Percentiles rank a stretch among this genome's conserved stretches.
phyloP scores from a whole-genome alignment of 2,113 vertebrate genomes.

The Rhynchopsitta pachyrhyncha region DNA sequence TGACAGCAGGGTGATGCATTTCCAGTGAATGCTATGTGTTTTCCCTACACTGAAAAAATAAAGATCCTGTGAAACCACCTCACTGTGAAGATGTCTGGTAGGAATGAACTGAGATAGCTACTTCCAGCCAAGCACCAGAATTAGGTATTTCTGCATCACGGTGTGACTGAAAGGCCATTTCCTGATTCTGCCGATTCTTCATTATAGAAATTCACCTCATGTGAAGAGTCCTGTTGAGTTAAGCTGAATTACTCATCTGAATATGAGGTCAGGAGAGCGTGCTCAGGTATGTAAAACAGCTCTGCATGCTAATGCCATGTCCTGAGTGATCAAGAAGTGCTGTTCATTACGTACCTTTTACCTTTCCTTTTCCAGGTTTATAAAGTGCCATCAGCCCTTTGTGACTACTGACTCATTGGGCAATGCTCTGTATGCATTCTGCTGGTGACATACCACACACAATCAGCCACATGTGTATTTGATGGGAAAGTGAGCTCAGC shows the following conservation, averaged over 20 bases:
- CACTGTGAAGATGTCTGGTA: not conserved
- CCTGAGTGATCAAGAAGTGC: not conserved
- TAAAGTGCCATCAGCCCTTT: not conserved
- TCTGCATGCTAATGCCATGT: not conserved
- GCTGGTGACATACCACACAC: not conserved
- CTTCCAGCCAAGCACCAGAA: not conserved
- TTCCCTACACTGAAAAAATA: not conserved
- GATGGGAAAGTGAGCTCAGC: not conserved
- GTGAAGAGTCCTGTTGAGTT: not conserved
- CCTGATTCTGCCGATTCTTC: not conserved
- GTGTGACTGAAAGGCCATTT: accelerated
- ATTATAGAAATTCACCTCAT: not conserved
- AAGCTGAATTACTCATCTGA: not conserved
- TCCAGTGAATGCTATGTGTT: not conserved
- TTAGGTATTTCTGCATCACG: not conserved
- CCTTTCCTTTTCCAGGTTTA: not conserved
- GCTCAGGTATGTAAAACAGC: not conserved
- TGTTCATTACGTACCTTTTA: not conserved
- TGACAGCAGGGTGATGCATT: not conserved
- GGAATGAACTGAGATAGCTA: not conserved
- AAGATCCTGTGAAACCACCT: not conserved
- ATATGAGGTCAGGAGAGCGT: not conserved
- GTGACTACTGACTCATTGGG: not conserved
- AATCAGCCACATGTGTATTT: accelerated
- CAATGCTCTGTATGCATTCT: not conserved